Evolutionary conservation across 1,140 invertebrate species (phyloP).

Genomic region (Temnothorax nylanderi): DNA sequence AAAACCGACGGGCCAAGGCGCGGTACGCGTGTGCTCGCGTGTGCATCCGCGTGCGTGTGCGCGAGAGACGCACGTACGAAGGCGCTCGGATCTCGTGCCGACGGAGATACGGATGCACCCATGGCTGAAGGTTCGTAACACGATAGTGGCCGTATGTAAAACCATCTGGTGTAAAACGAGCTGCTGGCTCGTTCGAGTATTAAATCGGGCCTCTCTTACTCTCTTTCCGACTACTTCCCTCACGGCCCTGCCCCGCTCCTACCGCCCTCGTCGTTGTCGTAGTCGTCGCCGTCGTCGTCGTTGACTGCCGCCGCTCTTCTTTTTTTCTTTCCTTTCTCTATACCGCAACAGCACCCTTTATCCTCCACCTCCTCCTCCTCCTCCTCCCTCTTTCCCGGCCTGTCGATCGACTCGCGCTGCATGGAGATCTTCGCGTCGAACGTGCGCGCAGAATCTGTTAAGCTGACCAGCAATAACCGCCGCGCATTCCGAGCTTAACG

Average conservation of each 20-base stretch:
- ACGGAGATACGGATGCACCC: slow-evolving; percentile 56
- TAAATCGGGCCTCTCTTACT: slow-evolving; percentile 81
- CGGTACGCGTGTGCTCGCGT: neutral
- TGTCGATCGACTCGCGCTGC: slow-evolving; percentile 44
- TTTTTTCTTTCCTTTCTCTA: slow-evolving; percentile 64
- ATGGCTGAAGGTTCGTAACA: slow-evolving; percentile 78
- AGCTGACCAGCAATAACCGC: slow-evolving; percentile 53
- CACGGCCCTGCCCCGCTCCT: slow-evolving; percentile 20
- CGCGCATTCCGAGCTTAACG: slow-evolving; percentile 55
- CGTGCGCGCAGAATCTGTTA: slow-evolving; percentile 62
- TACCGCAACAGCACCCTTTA: slow-evolving; percentile 44
- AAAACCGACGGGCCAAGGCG: slow-evolving; percentile 41
- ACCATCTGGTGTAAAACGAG: slow-evolving; percentile 85
- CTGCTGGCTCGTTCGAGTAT: slow-evolving; percentile 83
- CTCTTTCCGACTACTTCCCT: slow-evolving; percentile 64
- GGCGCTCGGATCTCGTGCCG: slow-evolving; percentile 44
- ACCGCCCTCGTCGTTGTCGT: slow-evolving; percentile 36
- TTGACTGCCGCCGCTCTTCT: slow-evolving; percentile 40
- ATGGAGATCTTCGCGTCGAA: slow-evolving; percentile 12
- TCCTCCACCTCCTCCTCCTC: neutral
- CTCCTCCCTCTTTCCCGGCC: neutral
- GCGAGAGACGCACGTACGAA: slow-evolving; percentile 60
- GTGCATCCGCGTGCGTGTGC: slow-evolving; percentile 17
- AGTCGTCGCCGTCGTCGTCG: slow-evolving; percentile 2
- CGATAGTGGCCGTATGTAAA: slow-evolving; percentile 84